Evolutionary conservation across 2,113 vertebrate species (phyloP).

Genomic region (Penelope pileata): DNA sequence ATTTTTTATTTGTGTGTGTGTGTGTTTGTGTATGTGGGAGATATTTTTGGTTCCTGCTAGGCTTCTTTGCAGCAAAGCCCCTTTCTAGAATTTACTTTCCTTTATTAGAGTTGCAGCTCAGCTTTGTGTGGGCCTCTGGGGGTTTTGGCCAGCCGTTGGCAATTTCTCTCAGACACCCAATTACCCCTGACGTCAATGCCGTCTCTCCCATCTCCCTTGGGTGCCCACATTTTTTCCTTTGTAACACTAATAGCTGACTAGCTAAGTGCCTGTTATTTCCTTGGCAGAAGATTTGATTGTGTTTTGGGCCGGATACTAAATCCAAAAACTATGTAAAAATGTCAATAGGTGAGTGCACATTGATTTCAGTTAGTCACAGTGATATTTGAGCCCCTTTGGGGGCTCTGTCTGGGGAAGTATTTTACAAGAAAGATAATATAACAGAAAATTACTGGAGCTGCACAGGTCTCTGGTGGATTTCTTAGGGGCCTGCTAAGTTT

Average conservation of each 20-base stretch:
- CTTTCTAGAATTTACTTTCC: conserved; percentile 88
- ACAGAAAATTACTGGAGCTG: conserved; percentile 87
- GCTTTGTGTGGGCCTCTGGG: conserved; percentile 82
- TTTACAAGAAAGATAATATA: conserved; percentile 87
- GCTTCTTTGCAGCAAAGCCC: conserved; percentile 81
- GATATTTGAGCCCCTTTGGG: conserved; percentile 86
- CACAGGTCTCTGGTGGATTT: conserved; percentile 81
- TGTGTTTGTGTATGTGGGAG: conserved; percentile 71
- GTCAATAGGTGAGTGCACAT: conserved; percentile 86
- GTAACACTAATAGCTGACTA: conserved; percentile 88
- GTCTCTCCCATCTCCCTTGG: conserved; percentile 95
- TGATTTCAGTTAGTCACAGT: conserved; percentile 86
- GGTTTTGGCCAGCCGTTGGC: conserved; percentile 92
- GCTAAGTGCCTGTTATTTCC: conserved; percentile 87
- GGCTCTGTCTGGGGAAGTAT: conserved; percentile 83
- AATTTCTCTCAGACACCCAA: conserved; percentile 94
- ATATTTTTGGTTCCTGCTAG: conserved; percentile 81
- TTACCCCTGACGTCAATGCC: conserved; percentile 95
- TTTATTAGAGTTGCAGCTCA: conserved; percentile 88
- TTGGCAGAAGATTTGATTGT: conserved; percentile 86
- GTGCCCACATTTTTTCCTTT: conserved; percentile 89
- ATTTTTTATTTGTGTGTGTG: conserved; percentile 67
- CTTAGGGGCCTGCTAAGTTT: conserved; percentile 86
- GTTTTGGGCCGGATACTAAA: conserved; percentile 85
- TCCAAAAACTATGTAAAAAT: conserved; percentile 90